These are phyloP conservation scores for Oligia latruncula DNA, from an alignment of 2,888 invertebrate genomes.

Conservation along the genomic window DNA sequence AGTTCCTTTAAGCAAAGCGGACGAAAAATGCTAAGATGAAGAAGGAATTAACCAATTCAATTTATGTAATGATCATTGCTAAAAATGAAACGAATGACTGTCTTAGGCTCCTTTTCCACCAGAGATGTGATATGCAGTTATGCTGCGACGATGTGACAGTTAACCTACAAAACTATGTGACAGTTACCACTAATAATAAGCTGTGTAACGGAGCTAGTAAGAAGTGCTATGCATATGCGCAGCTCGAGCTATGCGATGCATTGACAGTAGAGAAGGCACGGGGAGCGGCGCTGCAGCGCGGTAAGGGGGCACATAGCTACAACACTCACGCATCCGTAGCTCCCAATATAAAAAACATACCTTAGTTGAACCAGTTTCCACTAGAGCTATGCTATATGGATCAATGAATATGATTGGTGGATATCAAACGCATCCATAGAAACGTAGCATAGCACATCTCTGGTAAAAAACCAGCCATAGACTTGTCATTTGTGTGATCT, in stretches of 20 bases:
- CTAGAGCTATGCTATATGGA: no score
- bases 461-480: background rate
- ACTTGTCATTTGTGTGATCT: background rate
- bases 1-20: constrained; percentile 55
- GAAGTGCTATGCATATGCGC: background rate
- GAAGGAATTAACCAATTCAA: constrained; percentile 35
- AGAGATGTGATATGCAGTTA: background rate
- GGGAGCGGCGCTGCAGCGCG: background rate
- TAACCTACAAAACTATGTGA: no score
- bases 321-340: background rate
- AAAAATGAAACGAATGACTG: background rate
- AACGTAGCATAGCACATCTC: background rate
- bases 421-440: no score
- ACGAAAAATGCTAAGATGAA: constrained; percentile 55
- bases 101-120: background rate
- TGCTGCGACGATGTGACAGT: background rate
- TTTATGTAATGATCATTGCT: background rate
- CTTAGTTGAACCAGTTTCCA: background rate
- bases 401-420: no score
- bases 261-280: background rate
- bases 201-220: background rate
- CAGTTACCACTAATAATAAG: no score
- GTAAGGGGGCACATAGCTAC: background rate
- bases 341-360: background rate
- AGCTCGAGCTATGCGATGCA: background rate